Percentiles rank a stretch among this genome's conserved stretches.
Conservation (phyloP, 2,888 invertebrate species). For the Fragum sueziense region DNA sequence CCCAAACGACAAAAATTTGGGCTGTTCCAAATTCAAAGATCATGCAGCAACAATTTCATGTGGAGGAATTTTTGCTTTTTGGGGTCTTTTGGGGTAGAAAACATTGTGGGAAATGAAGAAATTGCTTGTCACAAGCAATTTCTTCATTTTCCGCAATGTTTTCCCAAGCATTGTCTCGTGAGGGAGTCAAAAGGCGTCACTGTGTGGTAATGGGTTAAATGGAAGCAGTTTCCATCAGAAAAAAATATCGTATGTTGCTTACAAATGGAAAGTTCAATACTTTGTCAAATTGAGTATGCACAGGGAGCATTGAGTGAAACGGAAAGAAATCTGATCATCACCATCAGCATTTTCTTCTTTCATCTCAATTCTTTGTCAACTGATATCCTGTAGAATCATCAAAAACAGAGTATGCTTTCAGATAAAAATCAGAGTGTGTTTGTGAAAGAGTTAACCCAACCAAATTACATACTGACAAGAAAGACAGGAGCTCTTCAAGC, state of each 20-base stretch:
- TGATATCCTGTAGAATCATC: not conserved
- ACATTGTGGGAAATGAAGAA: not conserved
- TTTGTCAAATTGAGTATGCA: not conserved
- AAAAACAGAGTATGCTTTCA: not conserved
- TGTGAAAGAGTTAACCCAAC: not conserved
- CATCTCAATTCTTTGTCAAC: not conserved
- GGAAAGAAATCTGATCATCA: not conserved
- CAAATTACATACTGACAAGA: not conserved
- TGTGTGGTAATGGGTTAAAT: no score
- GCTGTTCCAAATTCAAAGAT: not conserved
- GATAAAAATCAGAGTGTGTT: not conserved
- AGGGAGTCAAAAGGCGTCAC: no score
- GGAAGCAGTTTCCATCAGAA: not conserved
- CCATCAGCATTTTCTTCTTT: not conserved
- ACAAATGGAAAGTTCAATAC: not conserved
- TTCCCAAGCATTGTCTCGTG: not conserved
- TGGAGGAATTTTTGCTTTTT: not conserved
- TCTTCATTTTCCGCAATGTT: constrained; percentile 3
- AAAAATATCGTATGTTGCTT: not conserved
- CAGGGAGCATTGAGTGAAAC: not conserved
- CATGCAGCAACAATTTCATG: not conserved
- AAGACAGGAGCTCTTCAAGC: not conserved
- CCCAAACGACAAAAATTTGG: not conserved
- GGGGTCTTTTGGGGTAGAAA: not conserved
- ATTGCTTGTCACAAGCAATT: not conserved